Evolutionary conservation across 2,888 invertebrate genomes (phyloP).

Genomic region (Meta bourneti): DNA sequence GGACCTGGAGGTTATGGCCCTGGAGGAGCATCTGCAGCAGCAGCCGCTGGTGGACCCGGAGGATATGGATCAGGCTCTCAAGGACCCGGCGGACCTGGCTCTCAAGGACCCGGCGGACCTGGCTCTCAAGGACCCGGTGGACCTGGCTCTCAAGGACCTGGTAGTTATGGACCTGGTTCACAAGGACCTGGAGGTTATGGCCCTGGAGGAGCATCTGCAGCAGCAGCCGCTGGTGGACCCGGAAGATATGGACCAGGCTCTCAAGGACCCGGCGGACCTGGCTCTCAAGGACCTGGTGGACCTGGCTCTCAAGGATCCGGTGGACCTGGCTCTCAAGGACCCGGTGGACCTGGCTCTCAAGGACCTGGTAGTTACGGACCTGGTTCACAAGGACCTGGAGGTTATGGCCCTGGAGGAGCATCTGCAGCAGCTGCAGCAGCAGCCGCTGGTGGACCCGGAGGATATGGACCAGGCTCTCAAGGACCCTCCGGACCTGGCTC

Average conservation of each 20-base stretch:
- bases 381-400: not conserved
- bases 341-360: not conserved
- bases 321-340: not conserved
- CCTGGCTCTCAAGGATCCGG: not conserved
- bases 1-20: not conserved
- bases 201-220: not conserved
- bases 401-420: not conserved
- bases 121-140: not conserved
- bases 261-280: not conserved
- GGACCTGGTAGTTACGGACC: too few species aligned
- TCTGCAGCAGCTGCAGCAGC: not conserved
- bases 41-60: too few species aligned
- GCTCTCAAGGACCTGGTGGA: not conserved
- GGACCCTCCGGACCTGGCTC: too few species aligned
- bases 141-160: not conserved
- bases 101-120: too few species aligned
- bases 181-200: too few species aligned
- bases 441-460: too few species aligned
- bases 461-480: too few species aligned
- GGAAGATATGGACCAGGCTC: not conserved
- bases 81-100: too few species aligned
- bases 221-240: slow-evolving; percentile 6
- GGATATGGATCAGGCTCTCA: too few species aligned
- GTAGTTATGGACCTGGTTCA: too few species aligned
- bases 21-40: too few species aligned